phyloP scores from a whole-genome alignment of 1,140 invertebrate species.

The Trachelipus rathkii region DNA sequence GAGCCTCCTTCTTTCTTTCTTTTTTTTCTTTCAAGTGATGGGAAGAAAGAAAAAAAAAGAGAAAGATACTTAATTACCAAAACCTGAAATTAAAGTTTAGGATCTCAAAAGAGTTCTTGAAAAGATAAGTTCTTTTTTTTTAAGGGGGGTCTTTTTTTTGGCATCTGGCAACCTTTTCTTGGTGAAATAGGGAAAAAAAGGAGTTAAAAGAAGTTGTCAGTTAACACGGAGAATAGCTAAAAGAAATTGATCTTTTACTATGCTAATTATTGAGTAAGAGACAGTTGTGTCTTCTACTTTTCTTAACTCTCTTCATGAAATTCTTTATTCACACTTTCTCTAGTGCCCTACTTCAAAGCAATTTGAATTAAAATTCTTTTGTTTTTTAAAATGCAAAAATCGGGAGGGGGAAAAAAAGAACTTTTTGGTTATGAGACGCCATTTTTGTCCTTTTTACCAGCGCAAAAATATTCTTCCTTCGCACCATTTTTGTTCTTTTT shows the following conservation, averaged over 20 bases:
- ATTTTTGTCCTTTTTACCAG: neutral
- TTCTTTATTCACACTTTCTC: neutral
- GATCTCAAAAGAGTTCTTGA: slow-evolving; percentile 8
- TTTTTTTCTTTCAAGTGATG: neutral
- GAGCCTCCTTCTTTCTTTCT: neutral
- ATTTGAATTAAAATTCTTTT: neutral
- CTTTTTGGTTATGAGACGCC: neutral
- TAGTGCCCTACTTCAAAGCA: neutral
- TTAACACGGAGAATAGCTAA: neutral
- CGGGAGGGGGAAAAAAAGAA: neutral
- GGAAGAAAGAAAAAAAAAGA: neutral
- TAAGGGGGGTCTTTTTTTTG: neutral
- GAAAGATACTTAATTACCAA: slow-evolving; percentile 7
- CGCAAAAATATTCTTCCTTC: no score
- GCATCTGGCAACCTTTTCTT: neutral
- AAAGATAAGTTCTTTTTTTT: neutral
- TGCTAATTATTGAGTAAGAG: slow-evolving; percentile 1
- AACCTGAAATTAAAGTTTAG: slow-evolving; percentile 10
- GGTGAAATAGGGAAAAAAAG: neutral
- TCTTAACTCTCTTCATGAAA: neutral
- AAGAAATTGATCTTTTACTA: slow-evolving; percentile 6
- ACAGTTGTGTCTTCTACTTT: no score
- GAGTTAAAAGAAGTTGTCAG: neutral
- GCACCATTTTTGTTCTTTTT: no score
- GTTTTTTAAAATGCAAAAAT: slow-evolving; percentile 9